These are phyloP conservation scores for Macroglossus sobrinus DNA, from an alignment of 2,113 vertebrate species.

Conservation along the genomic window DNA sequence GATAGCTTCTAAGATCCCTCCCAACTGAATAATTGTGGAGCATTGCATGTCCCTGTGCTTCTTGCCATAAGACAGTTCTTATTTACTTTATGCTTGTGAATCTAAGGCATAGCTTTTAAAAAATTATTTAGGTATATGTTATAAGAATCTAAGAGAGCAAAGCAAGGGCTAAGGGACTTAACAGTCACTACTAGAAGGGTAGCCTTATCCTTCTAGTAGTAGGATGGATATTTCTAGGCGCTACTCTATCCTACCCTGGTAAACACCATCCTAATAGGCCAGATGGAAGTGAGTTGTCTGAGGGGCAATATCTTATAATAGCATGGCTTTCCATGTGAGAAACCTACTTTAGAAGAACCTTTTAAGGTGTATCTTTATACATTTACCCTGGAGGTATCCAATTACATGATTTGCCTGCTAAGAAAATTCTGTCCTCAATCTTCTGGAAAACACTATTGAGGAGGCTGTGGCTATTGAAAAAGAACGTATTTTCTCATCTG, in stretches of 20 bases:
- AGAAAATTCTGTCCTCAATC: conserved; percentile 25
- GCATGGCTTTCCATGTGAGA: not conserved
- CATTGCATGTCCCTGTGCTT: not conserved
- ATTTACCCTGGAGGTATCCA: not conserved
- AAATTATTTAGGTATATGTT: not conserved
- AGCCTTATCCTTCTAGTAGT: too few species aligned
- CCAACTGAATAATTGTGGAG: not conserved
- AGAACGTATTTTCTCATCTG: not conserved
- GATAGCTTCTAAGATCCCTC: not conserved
- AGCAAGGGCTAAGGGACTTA: not conserved
- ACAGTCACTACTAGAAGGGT: not conserved
- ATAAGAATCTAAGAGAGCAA: not conserved
- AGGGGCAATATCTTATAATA: not conserved
- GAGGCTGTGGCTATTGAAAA: not conserved
- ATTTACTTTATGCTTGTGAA: not conserved
- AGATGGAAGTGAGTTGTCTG: not conserved
- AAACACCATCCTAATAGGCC: not conserved
- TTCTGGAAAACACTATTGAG: not conserved
- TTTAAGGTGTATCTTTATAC: not conserved
- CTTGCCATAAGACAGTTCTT: not conserved
- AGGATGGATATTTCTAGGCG: not conserved
- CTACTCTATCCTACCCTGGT: not conserved
- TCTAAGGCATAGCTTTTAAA: not conserved
- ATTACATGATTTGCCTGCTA: not conserved
- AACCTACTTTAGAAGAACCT: not conserved